phyloP scores from a whole-genome alignment of 1,140 invertebrate genomes.

The Zaprionus tsacasi region DNA sequence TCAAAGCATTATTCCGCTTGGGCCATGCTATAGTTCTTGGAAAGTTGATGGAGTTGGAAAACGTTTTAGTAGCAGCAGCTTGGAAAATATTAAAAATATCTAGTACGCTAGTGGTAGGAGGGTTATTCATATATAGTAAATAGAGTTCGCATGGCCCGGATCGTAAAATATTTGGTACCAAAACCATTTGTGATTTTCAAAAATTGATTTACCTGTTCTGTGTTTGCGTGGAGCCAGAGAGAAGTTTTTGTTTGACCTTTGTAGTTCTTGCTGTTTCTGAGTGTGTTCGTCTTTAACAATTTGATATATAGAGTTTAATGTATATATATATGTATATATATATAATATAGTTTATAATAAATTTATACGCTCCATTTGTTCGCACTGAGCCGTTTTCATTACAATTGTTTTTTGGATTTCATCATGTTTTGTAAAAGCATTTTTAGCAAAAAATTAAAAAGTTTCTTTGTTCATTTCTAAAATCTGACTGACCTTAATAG shows the following conservation, averaged over 20 bases:
- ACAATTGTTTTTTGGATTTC: conserved; percentile 47
- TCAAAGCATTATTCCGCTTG: conserved; percentile 62
- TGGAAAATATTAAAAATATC: conserved; percentile 26
- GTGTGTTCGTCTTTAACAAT: conserved; percentile 61
- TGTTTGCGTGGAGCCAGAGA: conserved; percentile 67
- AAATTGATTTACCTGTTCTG: conserved; percentile 53
- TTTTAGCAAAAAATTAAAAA: conserved; percentile 83
- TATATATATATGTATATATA: conserved; percentile 51
- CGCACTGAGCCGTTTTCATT: conserved; percentile 46
- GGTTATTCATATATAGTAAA: conserved; percentile 2
- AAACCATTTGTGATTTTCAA: conserved; percentile 35
- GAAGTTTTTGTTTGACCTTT: conserved; percentile 47
- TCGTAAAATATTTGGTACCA: conserved; percentile 56
- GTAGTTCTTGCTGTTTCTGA: conserved; percentile 40
- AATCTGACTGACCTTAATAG: conserved; percentile 51
- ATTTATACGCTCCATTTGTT: conserved; percentile 66
- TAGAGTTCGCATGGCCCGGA: conserved; percentile 47
- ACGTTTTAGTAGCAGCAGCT: conserved; percentile 20
- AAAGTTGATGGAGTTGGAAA: conserved; percentile 30
- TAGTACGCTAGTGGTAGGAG: conserved; percentile 24
- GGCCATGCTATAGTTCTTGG: conserved; percentile 44
- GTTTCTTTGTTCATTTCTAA: conserved; percentile 57
- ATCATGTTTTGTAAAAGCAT: conserved; percentile 73
- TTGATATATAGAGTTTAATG: conserved; percentile 68
- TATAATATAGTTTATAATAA: conserved; percentile 75